Base-by-base conservation (phyloP, 1,140 invertebrate genomes). In the Physella acuta region DNA sequence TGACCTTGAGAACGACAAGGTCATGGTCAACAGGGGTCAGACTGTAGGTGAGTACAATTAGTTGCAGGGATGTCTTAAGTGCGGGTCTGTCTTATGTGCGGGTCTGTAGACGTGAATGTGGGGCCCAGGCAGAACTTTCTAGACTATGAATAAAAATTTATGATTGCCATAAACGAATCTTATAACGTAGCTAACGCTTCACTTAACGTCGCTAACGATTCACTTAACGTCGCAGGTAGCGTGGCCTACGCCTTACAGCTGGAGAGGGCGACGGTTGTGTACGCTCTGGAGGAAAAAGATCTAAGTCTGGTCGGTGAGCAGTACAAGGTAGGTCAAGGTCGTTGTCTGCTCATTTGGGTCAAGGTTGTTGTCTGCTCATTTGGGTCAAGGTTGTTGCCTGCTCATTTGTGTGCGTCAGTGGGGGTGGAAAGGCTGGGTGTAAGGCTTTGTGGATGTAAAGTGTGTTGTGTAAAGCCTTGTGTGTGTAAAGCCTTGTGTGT, bases 221-320 rank as follows among this genome's bases (percentile, higher is more conserved):
- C n/a, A n/a, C n/a, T n/a, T n/a, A n/a, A n/a, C n/a, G 39, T 44
- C 20, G 39, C 37, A 63, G 60, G 37, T 4, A 33, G 26, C 26
- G 37, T 63, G 2, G 37, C 36, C 3, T 63, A 63, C 37, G 60
- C 60, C 60, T 49, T 63, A 8, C 60, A 63, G 44, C 24, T 63
- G 2, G 60, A 63, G 36, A 44, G 60, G 14, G 60, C 60, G 2
- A 37, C 36, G 2, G 60, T 63, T 44, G 60, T 63, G 26, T 63
- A 37, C 26, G 60, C 60, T 16, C 33, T 63, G 17, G 37, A 63
- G 26, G 60, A 63, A 36, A 49, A 28, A 28, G 49, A 63, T 33
- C 28, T 63, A 39, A 33, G 26, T 5, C 24, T 63, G 37, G n/a
- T 63, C 3, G 60, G 36, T 16, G 60, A 63, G 28, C 36, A 63